These are phyloP conservation scores for Dasyornis broadbenti DNA, from an alignment of 2,113 vertebrate genomes.

Conservation along the genomic window DNA sequence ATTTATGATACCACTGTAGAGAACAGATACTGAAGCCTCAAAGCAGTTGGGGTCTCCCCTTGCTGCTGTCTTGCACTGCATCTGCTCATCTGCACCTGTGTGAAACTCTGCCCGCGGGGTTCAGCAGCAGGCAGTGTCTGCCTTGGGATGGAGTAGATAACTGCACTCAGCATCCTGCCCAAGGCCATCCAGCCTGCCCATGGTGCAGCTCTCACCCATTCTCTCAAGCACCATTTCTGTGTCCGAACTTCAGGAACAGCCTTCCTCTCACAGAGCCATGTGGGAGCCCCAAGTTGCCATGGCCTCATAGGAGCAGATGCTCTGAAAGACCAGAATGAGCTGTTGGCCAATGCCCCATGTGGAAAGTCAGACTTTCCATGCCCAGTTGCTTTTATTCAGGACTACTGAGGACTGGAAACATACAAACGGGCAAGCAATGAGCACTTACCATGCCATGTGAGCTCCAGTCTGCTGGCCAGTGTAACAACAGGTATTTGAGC, in stretches of 20 bases:
- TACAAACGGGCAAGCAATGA: background rate
- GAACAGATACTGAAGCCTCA: background rate
- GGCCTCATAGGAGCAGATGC: background rate
- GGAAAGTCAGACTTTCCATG: background rate
- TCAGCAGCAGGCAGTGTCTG: background rate
- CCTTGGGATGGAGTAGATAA: background rate
- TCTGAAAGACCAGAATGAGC: background rate
- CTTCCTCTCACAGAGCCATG: background rate
- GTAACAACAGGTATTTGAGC: background rate
- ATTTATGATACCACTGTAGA: background rate
- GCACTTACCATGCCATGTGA: background rate
- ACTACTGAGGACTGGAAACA: background rate
- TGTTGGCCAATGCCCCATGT: background rate
- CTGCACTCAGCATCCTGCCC: background rate
- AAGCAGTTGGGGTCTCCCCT: background rate
- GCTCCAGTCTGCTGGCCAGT: background rate
- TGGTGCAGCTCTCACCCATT: background rate
- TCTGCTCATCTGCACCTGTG: fast-evolving
- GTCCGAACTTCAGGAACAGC: background rate
- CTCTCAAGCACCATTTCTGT: background rate
- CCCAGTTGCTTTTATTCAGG: background rate
- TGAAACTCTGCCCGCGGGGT: background rate
- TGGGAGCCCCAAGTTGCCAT: background rate
- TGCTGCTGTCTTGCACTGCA: background rate
- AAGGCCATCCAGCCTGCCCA: background rate